phyloP scores from a whole-genome alignment of 2,888 invertebrate genomes.

The Hyppa rectilinea region DNA sequence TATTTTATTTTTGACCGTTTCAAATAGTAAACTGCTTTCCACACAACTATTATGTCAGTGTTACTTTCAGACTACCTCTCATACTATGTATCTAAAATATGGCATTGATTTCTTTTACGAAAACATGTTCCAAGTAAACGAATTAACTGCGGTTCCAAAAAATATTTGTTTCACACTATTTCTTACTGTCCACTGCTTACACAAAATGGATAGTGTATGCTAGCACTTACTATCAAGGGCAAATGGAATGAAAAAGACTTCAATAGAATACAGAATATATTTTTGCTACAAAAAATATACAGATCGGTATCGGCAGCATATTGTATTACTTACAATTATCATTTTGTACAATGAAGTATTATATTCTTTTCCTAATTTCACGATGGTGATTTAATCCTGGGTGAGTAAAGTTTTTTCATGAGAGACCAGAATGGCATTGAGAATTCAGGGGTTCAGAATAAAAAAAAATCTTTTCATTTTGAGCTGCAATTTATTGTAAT shows the following conservation, averaged over 20 bases:
- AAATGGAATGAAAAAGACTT: not conserved
- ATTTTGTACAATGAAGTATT: not conserved
- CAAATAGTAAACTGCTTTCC: no score
- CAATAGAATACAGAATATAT: conserved; percentile 1
- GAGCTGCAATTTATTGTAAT: no score
- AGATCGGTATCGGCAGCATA: not conserved
- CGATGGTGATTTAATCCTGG: no score
- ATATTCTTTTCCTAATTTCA: not conserved
- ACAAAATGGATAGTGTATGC: conserved; percentile 9
- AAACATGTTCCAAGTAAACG: conserved; percentile 19
- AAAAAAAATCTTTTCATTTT: no score
- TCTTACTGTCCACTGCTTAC: not conserved
- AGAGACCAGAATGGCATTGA: no score
- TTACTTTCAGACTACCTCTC: no score
- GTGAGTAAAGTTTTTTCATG: no score
- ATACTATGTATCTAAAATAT: no score
- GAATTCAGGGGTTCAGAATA: no score
- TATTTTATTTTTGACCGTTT: no score
- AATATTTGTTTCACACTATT: not conserved
- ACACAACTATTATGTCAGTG: no score
- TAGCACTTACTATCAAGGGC: conserved; percentile 11
- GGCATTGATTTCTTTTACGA: not conserved
- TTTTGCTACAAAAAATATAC: not conserved
- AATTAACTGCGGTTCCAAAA: conserved; percentile 5
- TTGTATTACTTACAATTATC: not conserved